A percentile compares a stretch with the other conserved stretches of the same genome.
Evolutionary conservation across 2,797 vertebrate genomes (phyloP).

Genomic region (Eulemur rubriventer): DNA sequence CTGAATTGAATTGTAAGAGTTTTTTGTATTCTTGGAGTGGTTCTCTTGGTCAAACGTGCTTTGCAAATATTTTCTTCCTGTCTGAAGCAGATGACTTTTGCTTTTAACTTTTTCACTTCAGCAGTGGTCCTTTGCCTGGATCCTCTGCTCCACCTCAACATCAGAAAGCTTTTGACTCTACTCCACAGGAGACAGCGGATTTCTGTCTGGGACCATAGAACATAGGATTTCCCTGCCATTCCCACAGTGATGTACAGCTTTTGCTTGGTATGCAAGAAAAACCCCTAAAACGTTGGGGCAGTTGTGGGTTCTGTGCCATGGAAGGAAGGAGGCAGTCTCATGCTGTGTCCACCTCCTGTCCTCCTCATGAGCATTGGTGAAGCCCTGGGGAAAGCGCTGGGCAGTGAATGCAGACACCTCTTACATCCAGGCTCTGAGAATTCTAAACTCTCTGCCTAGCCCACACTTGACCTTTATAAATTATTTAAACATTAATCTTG

Average conservation of each 20-base stretch:
- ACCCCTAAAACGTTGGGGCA: background rate
- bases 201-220: background rate
- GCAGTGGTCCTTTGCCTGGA: background rate
- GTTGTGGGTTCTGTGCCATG: background rate
- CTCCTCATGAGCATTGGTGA: background rate
- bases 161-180: background rate
- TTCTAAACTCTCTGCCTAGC: background rate
- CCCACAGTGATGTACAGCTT: background rate
- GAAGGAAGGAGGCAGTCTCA: fast-evolving
- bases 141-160: background rate
- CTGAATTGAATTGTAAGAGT: background rate
- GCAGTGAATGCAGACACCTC: fast-evolving
- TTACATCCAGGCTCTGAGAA: background rate
- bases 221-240: background rate
- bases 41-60: background rate
- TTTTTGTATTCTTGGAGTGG: background rate
- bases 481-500: background rate
- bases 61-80: background rate
- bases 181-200: background rate
- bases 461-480: background rate
- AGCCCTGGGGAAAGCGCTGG: background rate
- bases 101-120: fast-evolving
- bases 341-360: background rate
- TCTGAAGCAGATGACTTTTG: background rate
- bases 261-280: background rate